Evolutionary conservation across 2,888 invertebrate species (phyloP), one percentile per base, ranked within the genome.

Genomic region (Icerya purchasi): DNA sequence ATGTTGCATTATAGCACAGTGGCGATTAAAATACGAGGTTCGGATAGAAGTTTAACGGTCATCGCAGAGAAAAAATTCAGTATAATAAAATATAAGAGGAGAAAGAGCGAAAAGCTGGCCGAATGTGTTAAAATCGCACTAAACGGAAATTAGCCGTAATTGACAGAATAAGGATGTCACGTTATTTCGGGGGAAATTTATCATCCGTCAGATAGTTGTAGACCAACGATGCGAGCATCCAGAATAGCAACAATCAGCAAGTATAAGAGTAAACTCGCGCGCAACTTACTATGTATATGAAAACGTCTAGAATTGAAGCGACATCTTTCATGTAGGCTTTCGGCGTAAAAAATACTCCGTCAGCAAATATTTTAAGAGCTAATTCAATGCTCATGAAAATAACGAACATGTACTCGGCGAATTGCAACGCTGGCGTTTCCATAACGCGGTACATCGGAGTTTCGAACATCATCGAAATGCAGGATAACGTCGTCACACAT

Each of bases 381-480:
- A 99, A 74, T 72, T 99, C 98, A 49, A 97, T 77, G 67, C 94
- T 94, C 98, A 99, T 99, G 67, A 90, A 90, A 57, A 96, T 83
- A 0, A 99, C 97, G 73, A 99, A 99, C 22, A 89, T 84, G 69
- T 96, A 98, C 74, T 99, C 98, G 0, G 93, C 92, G 58, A 93
- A 83, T 78, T 93, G 92, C 53, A 96, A 74, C 22, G 85, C 84
- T n/a, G 86, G 84, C 65, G 91, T 85, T 69, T 96, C 88, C 88
- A 93, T 93, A 21, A 98, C 88, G 61, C 97, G 79, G 68, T 84
- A 84, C 59, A 81, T 81, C 0, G 98, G 96, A 0, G 92, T 96
- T 74, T 99, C 98, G 69, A 96, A 92, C 86, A 97, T 92, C 97
- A 99, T 97, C 0, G 97, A 97, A 57, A 93, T 80, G 71, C 97